phyloP scores from a whole-genome alignment of 2,113 vertebrate species.

The Lophochroa leadbeateri region DNA sequence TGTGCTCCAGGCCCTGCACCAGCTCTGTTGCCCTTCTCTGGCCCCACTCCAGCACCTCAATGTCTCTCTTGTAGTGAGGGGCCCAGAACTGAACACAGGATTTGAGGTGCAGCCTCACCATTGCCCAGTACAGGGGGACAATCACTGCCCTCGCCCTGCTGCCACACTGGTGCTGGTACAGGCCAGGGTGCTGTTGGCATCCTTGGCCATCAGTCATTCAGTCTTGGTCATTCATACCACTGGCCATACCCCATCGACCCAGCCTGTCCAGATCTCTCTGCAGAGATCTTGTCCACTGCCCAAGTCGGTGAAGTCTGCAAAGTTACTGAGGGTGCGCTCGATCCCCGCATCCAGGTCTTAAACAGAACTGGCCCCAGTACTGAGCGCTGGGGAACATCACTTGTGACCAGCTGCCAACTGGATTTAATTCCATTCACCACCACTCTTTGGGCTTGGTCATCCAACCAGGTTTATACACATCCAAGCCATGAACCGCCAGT shows the following conservation, averaged over 20 bases:
- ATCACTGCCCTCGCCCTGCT: background rate
- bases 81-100: background rate
- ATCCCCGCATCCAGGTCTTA: background rate
- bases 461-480: background rate
- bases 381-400: background rate
- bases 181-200: background rate
- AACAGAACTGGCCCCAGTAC: background rate
- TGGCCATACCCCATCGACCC: background rate
- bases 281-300: background rate
- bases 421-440: background rate
- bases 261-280: background rate
- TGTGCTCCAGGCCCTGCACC: background rate
- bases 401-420: background rate
- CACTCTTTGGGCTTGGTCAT: background rate
- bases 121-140: too few relatives aligned
- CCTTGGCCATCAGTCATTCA: background rate
- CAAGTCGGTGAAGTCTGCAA: background rate
- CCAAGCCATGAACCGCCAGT: background rate
- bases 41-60: background rate
- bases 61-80: background rate
- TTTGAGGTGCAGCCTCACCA: background rate
- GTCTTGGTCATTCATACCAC: background rate
- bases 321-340: background rate
- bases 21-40: background rate
- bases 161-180: background rate